Base-by-base conservation (phyloP, 23 tunicate genomes). In the Diplosoma virens region DNA sequence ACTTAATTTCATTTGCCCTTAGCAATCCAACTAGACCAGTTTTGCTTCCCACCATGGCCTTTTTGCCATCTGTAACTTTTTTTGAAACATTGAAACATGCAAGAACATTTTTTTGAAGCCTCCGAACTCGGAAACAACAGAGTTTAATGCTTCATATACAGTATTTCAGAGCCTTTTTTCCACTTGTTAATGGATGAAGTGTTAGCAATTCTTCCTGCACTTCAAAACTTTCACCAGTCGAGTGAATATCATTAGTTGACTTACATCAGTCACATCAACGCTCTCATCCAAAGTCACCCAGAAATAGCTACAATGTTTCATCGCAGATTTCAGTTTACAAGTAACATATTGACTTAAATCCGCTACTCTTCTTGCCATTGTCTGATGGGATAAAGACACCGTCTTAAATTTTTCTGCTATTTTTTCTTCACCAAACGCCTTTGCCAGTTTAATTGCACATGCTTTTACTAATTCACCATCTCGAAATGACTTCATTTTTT, bases 351-450 rank as follows among this genome's bases (percentile, higher is more conserved):
- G 58, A 0, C 77, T 71, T 1, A 71, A 1, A 1, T 34, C 77
- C 1, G 0, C 29, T 0, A 71, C 77, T 37, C 77, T 71, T 25
- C 77, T 41, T 21, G 63, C 77, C 56, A 41, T 27, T 1, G 77
- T 71, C 59, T 71, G 56, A 41, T 71, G 77, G 58, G 77, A 71
- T 1, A 41, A 37, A 45, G 77, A 71, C 64, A 71, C 77, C 56
- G 33, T 71, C 41, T 66, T 46, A 71, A 37, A 71, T 41, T 71
- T 71, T 71, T 47, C 29, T 31, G 77, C 77, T 6, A 1, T 27
- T 0, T 71, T 64, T 71, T 71, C 1, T n/a, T 71, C 77, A 0
- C 77, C 77, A 71, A 71, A 71, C 11, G 0, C 59, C 26, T 1
- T 29, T 0, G 77, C 77, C 64, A 71, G 37, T 35, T 71, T 41